Evolutionary conservation across 1,140 invertebrate species (phyloP).

Genomic region (Hyles euphorbiae): DNA sequence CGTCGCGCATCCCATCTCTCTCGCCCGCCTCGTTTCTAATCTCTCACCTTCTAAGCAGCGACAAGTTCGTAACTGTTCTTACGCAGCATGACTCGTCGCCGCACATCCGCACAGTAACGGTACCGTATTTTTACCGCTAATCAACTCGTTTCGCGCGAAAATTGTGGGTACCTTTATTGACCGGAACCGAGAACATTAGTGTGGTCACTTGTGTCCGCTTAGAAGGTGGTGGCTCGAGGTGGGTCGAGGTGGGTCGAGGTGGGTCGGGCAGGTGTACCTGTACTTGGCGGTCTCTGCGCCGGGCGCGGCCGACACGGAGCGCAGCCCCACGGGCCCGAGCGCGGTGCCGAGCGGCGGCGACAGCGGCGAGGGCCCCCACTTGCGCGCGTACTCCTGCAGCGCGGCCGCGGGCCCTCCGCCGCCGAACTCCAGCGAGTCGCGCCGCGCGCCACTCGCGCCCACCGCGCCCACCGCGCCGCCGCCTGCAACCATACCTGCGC

Average conservation of each 20-base stretch:
- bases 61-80: too few relatives aligned
- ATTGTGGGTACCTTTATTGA: too few relatives aligned
- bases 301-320: constrained; percentile 88
- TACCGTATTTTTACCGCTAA: too few relatives aligned
- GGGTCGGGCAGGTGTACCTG: constrained; percentile 45
- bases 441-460: constrained; percentile 37
- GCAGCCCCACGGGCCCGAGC: constrained; percentile 66
- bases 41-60: too few relatives aligned
- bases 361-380: constrained; percentile 70
- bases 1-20: constrained; percentile 8
- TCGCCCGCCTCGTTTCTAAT: too few relatives aligned
- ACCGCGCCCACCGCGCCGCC: constrained; percentile 33
- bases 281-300: constrained; percentile 93
- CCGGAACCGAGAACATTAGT: too few relatives aligned
- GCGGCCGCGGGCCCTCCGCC: constrained; percentile 52
- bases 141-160: too few relatives aligned
- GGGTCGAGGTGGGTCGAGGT: too few relatives aligned
- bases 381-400: constrained; percentile 71
- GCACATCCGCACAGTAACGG: too few relatives aligned
- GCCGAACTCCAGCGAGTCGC: constrained; percentile 71
- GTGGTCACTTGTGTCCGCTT: too few relatives aligned
- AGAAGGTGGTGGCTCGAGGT: too few relatives aligned
- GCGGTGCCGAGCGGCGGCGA: constrained; percentile 66
- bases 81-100: too few relatives aligned
- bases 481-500: constrained; percentile 57